Evolutionary conservation across 2,797 vertebrate genomes (phyloP), one percentile per base, ranked within the genome.

Genomic region (Acomys russatus): DNA sequence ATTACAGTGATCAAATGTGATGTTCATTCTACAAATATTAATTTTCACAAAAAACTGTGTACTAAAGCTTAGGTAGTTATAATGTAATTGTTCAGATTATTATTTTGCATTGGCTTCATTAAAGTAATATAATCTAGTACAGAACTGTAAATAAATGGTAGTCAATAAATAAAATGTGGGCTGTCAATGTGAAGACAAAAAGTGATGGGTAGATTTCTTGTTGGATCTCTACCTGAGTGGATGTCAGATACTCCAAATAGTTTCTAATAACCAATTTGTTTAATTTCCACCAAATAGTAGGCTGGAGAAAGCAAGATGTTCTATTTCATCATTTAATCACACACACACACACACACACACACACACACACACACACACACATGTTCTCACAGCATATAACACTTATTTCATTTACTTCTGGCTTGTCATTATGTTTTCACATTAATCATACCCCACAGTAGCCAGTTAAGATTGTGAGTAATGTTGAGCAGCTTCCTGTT

Each of bases 11-110:
- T 68, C 87, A 54, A 90, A 79, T 49, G 15, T 88, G 66, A 56
- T 89, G 79, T 71, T 92, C 78, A 33, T 96, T 68, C 77, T 84
- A 35, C 5, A 90, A 78, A 94, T 56, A 73, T 23, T 90, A 85
- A 83, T 96, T 94, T 94, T 82, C 73, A 88, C n/a, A 78, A 59
- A 28, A 96, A 93, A 92, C 73, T 90, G 87, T 89, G 6, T 23
- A 83, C 6, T 94, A 94, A 71, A 92, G 7, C 71, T 88, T 82
- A 79, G 44, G 82, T 25, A 89, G n/a, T 73, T 95, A 12, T 76
- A 92, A 74, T 56, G 30, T 93, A 82, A 59, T 78, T 96, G 33
- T 86, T 94, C 44, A 90, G 56, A 61, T 9, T 56, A 51, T 84
- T 88, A 59, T 63, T 90, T 33, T 89, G 18, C 15, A 82, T 49